Evolutionary conservation across 2,797 vertebrate species (phyloP), one percentile per base, ranked within the genome.

Genomic region (Anniella stebbinsi): DNA sequence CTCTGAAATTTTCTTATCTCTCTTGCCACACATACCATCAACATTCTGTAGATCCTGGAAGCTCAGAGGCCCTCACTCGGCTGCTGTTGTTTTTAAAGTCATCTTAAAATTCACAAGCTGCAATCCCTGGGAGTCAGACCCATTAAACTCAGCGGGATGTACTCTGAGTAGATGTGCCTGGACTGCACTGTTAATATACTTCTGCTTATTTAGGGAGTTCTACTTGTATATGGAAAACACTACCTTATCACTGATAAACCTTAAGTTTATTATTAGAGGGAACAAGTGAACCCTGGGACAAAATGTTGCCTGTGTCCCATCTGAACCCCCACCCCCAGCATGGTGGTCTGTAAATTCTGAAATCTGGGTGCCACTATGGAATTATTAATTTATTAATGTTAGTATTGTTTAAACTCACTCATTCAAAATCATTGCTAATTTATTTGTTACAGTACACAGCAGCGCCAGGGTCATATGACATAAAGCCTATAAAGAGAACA

Each of bases 381-480:
- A 30, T 66, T n/a, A 41, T 83, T 21, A 38, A 7, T 41, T 76
- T 41, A 75, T 75, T 38, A 36, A 17, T 73, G 12, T 41, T 54
- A 18, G 48, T 77, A 11, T n/a, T 36, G 6, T n/a, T 66, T 11
- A 63, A 12, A 75, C 1, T 15, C 30, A 23, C 38, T 45, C 33
- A 57, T 67, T 70, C 23, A 80, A 73, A 87, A 25, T n/a, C 4
- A 63, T 82, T 48, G 33, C 30, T 84, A 63, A n/a, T 87, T 5
- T 60, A 80, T 90, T 63, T 69, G 23, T 12, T 57, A 1, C 82
- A 98, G 97, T 54, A 84, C 36, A 92, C 21, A 0, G 92, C 94
- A 10, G 97, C 96, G 3, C 97, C 96, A 0, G 95, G 96, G 17
- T 96, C 90, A 70, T 97, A 96, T 13, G n/a, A 94, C 54, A 84